Base-by-base conservation (phyloP, 2,113 vertebrate species). In the Misgurnus anguillicaudatus region DNA sequence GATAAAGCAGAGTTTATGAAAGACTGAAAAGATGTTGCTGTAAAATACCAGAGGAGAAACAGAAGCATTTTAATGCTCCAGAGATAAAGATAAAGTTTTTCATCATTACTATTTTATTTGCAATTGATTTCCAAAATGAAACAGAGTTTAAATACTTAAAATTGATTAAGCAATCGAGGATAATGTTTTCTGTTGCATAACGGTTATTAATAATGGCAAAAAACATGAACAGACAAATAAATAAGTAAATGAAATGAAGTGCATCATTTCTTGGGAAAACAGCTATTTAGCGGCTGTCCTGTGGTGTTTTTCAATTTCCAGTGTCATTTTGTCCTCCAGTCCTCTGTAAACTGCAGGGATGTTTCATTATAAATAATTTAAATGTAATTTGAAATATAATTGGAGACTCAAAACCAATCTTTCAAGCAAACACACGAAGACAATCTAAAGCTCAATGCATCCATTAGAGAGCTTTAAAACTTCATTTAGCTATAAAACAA, bases 311-410 rank as follows among this genome's bases (percentile, higher is more conserved):
- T 38, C 69, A 66, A 79, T 79, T 61, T 79, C 21, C 55, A 70
- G 31, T 70, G 55, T 79, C n/a, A 71, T 63, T 69, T 42, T 7
- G 9, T 70, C 67, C 57, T 24, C 67, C 51, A 45, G 24, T 47
- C 57, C 48, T 70, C n/a, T 63, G 39, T 39, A 71, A 61, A 70
- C 66, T 53, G 77, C 31, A 61, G 77, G 67, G 58, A 63, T 19
- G 38, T 79, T 79, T 48, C 67, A 79, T 71, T 71, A 63, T 79
- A 62, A 42, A 19, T 71, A 62, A 79, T 79, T 71, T 79, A 45
- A 82, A 79, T 38, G 63, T 68, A 61, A 68, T 75, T 74, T 55
- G 31, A 68, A 74, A 79, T 38, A 78, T 55, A 69, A 79, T 65
- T 78, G 36, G 42, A 47, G 62, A 4, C 57, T 57, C 14, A 62